Evolutionary conservation across 2,113 vertebrate species (phyloP).

Genomic region (Etheostoma spectabile): DNA sequence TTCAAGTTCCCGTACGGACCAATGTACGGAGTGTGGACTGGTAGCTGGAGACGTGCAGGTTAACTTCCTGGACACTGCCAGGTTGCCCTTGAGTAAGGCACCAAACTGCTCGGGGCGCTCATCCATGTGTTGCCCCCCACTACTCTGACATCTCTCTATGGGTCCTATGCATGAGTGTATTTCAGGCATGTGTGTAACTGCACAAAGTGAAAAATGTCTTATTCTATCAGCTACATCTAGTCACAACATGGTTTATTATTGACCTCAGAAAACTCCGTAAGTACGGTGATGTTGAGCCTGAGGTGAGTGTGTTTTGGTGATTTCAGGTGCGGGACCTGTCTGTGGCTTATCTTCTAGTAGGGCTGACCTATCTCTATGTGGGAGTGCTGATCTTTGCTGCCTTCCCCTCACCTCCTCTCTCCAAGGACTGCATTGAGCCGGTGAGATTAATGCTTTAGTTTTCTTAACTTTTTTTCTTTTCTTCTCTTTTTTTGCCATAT

Average conservation of each 20-base stretch:
- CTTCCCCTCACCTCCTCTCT: slow-evolving; percentile 94
- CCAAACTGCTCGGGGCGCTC: too few relatives aligned
- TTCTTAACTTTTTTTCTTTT: not conserved
- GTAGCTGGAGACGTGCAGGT: too few relatives aligned
- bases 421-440: slow-evolving; percentile 95
- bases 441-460: slow-evolving; percentile 81
- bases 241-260: not conserved
- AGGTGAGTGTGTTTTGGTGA: slow-evolving; percentile 13
- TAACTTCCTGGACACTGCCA: too few relatives aligned
- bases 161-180: too few relatives aligned
- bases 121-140: too few relatives aligned
- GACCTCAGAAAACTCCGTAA: not conserved
- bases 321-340: slow-evolving; percentile 95
- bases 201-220: too few relatives aligned
- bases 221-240: not conserved
- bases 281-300: not conserved
- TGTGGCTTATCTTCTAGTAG: slow-evolving; percentile 94
- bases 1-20: too few relatives aligned
- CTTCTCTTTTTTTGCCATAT: not conserved
- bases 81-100: too few relatives aligned
- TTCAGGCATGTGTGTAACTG: too few relatives aligned
- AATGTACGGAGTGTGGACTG: too few relatives aligned
- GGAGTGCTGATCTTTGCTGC: slow-evolving; percentile 93
- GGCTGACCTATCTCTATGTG: slow-evolving; percentile 94
- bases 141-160: too few relatives aligned